Conservation (phyloP, 30 jellyfish, hydroid and myxozoan species). For the Rhopilema esculentum region DNA sequence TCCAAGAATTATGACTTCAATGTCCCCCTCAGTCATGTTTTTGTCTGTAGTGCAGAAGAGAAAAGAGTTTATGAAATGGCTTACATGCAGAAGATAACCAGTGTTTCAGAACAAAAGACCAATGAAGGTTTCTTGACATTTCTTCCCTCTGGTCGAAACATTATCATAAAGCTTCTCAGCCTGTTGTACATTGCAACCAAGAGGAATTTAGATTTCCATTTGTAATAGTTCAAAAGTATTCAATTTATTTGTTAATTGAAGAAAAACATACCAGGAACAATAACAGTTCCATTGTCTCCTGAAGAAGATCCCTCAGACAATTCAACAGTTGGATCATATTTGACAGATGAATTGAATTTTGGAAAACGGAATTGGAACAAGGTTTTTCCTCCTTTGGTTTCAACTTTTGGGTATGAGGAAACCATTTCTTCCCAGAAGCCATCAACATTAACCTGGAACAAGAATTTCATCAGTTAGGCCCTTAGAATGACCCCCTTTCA, state of each 20-base stretch:
- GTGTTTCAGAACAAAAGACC: no score
- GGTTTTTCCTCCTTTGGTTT: slow-evolving; percentile 21
- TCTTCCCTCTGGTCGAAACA: no score
- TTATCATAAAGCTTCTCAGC: no score
- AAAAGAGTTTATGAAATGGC: no score
- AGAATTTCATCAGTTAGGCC: neutral
- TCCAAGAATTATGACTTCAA: slow-evolving; percentile 8
- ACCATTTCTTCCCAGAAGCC: slow-evolving; percentile 27
- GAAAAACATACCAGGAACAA: neutral
- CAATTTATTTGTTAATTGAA: neutral
- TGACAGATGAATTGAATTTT: slow-evolving; percentile 10
- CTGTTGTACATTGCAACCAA: no score
- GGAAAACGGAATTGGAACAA: slow-evolving; percentile 30
- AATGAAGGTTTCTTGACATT: no score
- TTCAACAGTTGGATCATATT: slow-evolving; percentile 39
- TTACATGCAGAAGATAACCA: no score
- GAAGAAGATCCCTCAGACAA: neutral
- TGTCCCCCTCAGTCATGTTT: slow-evolving; percentile 24
- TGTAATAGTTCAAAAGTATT: neutral
- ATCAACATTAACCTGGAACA: slow-evolving; percentile 11
- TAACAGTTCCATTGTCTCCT: neutral
- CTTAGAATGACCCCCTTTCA: no score
- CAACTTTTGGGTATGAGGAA: slow-evolving; percentile 16
- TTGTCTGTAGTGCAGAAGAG: neutral
- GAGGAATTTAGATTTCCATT: no score